Percentiles rank a stretch among this genome's conserved stretches.
Evolutionary conservation across 2,888 invertebrate species (phyloP).

Genomic region (Drosophila merina): DNA sequence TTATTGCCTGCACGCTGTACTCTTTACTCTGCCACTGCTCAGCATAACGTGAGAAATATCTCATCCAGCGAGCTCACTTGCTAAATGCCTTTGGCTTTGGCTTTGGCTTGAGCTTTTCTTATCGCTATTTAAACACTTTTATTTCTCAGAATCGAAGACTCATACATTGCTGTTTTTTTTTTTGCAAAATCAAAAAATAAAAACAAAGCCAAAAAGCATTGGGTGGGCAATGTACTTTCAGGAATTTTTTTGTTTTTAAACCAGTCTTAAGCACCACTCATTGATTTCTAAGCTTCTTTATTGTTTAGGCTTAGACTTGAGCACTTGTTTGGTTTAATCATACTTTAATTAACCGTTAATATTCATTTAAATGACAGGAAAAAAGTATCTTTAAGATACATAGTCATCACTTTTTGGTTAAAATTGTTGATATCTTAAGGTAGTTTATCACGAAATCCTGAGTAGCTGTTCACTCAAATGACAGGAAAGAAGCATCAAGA

Average conservation of each 20-base stretch:
- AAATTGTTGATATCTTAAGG: no score
- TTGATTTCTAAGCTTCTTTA: neutral
- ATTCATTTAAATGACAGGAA: neutral
- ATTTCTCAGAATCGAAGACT: neutral
- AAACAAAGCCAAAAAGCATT: neutral
- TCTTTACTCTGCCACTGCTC: neutral
- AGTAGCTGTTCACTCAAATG: no score
- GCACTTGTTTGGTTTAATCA: neutral
- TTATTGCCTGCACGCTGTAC: slow-evolving; percentile 25
- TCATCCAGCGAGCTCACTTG: neutral
- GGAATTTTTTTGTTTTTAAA: neutral
- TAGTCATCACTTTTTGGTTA: no score
- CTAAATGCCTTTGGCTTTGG: neutral
- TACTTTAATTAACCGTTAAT: neutral
- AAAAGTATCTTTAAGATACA: neutral
- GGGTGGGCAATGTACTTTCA: neutral
- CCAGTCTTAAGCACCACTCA: neutral
- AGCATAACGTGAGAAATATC: slow-evolving; percentile 13
- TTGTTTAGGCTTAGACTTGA: neutral
- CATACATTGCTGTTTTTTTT: neutral
- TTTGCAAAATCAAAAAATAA: neutral
- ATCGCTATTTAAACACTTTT: slow-evolving; percentile 1
- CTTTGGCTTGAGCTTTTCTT: neutral
- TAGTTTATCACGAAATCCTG: no score
- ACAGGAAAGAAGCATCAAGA: neutral